Evolutionary conservation across 2,113 vertebrate genomes (phyloP), one percentile per base, ranked within the genome.

Genomic region (Cynoglossus semilaevis): DNA sequence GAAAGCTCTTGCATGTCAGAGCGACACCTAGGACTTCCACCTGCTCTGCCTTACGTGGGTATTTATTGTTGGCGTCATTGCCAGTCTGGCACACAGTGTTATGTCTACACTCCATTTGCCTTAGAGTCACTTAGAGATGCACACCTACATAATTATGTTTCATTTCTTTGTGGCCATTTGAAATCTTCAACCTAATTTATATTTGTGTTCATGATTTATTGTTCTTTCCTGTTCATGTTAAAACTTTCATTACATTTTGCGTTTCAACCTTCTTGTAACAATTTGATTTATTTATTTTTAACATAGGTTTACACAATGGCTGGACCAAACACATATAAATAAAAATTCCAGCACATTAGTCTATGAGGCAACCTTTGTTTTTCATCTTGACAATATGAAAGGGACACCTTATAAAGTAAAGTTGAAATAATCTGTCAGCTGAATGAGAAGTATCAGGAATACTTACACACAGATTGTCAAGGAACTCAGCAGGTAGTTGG

Each of bases 231-330:
- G 40, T 56, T 43, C 41, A 49, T 50, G 53, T 79, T 55, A 80
- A 76, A 64, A 54, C 77, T 51, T 68, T 63, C 50, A 38, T 15
- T 46, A 22, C 67, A 53, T 63, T 8, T 54, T 61, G 50, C 35
- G 58, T 68, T 78, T 38, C 35, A 47, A 51, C 53, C 51, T 58
- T 70, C 45, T 49, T 53, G 43, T 78, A 16, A 62, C 74, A 22
- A 68, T 69, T 67, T 43, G 49, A 59, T 70, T 34, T 58, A 42
- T 74, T 84, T 67, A 13, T 58, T 88, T 89, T 89, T 90, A 90
- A 53, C 59, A 58, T 71, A 64, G 50, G 70, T 82, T 85, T 85
- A 81, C 68, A 67, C 44, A 85, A 59, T 78, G 73, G 72, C 70
- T 51, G 75, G 79, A 68, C 58, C 75, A 81, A 70, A 77, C 44